phyloP scores from a whole-genome alignment of 2,113 vertebrate genomes.

The Alosa alosa region DNA sequence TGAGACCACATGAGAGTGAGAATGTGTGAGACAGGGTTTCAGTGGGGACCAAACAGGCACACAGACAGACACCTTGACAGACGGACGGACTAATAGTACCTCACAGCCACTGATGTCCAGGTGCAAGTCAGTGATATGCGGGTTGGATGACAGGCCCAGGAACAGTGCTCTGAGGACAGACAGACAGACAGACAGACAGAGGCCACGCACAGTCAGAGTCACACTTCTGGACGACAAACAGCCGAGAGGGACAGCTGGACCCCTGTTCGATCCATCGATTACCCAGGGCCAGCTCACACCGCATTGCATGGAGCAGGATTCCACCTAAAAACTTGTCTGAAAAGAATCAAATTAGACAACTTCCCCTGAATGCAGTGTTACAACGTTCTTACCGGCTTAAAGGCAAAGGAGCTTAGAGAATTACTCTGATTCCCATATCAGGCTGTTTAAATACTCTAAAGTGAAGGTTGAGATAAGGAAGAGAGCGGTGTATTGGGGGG shows the following conservation, averaged over 20 bases:
- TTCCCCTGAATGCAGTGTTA: constrained; percentile 19
- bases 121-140: constrained; percentile 82
- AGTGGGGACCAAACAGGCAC: not conserved
- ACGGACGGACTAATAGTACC: constrained; percentile 60
- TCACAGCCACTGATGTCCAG: constrained; percentile 88
- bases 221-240: not conserved
- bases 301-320: not conserved
- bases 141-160: constrained; percentile 84
- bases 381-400: constrained; percentile 56
- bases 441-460: constrained; percentile 11
- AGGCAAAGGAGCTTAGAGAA: constrained; percentile 58
- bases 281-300: not conserved
- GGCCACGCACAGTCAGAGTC: not conserved
- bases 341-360: constrained; percentile 29
- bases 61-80: constrained; percentile 20
- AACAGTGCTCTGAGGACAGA: constrained; percentile 77
- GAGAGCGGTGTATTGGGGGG: too few species aligned
- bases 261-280: constrained; percentile 8
- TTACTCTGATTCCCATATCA: constrained; percentile 35
- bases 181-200: constrained; percentile 40
- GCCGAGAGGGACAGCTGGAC: not conserved
- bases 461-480: not conserved
- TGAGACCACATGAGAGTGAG: not conserved
- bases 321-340: not conserved
- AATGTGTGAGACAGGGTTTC: not conserved